phyloP scores from a whole-genome alignment of 2,888 invertebrate species.

The Pemphredon lugubris region DNA sequence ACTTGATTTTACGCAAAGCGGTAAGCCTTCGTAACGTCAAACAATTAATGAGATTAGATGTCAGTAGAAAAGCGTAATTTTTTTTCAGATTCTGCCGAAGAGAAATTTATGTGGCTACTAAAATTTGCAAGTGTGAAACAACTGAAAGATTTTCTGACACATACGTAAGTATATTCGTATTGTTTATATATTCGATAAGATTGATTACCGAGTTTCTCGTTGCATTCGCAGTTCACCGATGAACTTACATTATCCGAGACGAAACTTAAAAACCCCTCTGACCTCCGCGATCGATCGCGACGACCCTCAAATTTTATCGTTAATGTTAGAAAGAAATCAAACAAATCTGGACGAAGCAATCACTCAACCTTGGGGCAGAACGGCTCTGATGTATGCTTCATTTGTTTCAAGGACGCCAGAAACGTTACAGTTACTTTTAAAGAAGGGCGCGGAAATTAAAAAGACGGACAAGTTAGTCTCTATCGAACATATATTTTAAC shows the following conservation, averaged over 20 bases:
- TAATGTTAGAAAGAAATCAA: constrained; percentile 57
- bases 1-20: no score
- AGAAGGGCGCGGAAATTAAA: constrained; percentile 55
- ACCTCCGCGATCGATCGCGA: constrained; percentile 61
- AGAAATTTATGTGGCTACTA: constrained; percentile 58
- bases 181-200: no score
- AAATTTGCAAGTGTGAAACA: constrained; percentile 47
- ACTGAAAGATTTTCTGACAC: constrained; percentile 57
- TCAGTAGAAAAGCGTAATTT: no score
- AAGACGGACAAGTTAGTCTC: constrained; percentile 61
- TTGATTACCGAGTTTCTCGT: background rate
- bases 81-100: constrained; percentile 47
- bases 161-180: constrained; percentile 42
- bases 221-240: constrained; percentile 47
- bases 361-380: constrained; percentile 61
- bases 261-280: constrained; percentile 58
- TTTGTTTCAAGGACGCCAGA: constrained; percentile 52
- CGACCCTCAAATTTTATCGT: constrained; percentile 54
- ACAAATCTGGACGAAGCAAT: constrained; percentile 47
- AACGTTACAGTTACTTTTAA: constrained; percentile 55
- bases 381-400: constrained; percentile 66
- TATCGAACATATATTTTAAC: no score
- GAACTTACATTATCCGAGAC: constrained; percentile 61
- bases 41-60: no score
- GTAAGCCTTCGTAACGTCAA: no score